A percentile compares a stretch with the other conserved stretches of the same genome.
Evolutionary conservation across 64 coral and sea anemone genomes (phyloP).

Genomic region (Pocillopora verrucosa): DNA sequence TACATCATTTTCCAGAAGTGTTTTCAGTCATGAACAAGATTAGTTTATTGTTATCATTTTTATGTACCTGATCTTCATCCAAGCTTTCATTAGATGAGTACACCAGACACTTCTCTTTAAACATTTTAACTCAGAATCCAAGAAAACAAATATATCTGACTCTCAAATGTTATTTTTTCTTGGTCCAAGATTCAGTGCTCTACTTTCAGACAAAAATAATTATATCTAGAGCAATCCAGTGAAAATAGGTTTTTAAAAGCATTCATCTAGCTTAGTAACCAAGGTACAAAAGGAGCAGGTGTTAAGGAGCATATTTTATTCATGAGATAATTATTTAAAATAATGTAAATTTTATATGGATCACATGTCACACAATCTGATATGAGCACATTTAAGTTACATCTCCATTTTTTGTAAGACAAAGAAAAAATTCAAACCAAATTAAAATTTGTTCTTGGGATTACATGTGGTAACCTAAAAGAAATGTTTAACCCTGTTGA

Average conservation of each 20-base stretch:
- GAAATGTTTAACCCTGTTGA: too few species aligned
- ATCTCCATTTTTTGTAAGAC: neutral
- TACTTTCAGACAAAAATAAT: neutral
- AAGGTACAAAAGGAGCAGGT: neutral
- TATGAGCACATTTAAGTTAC: neutral
- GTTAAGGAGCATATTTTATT: slow-evolving; percentile 16
- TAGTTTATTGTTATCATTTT: too few species aligned
- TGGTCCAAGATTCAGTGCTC: neutral
- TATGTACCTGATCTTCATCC: neutral
- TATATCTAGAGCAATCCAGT: neutral
- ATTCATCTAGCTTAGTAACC: slow-evolving; percentile 8
- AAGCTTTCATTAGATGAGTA: neutral
- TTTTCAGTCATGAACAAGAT: too few species aligned
- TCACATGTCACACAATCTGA: neutral
- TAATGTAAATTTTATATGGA: neutral
- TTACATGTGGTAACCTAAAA: too few species aligned
- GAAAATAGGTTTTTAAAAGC: neutral
- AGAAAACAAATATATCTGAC: neutral
- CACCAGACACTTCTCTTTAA: neutral
- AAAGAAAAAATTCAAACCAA: too few species aligned
- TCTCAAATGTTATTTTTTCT: neutral
- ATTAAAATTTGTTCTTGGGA: too few species aligned
- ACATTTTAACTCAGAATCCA: neutral
- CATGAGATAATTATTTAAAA: neutral
- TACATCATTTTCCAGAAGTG: too few species aligned